Conservation (phyloP, 2,797 vertebrate species). For the Heteromormyrus szaboi region DNA sequence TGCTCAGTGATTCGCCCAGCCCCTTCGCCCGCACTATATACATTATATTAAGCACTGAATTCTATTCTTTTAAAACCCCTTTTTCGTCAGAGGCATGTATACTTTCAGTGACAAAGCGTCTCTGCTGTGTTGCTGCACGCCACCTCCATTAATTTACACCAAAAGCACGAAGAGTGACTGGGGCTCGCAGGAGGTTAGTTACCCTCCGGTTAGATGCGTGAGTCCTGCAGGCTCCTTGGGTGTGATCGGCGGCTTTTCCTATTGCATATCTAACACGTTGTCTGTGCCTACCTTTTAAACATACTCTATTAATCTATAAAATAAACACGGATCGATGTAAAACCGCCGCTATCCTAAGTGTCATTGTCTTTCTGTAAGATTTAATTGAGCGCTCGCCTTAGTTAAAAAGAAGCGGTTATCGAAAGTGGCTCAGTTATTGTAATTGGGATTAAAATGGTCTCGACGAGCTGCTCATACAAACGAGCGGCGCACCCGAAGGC, state of each 20-base stretch:
- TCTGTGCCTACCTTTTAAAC: slow-evolving; percentile 1
- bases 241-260: slow-evolving; percentile 44
- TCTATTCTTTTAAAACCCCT: background rate
- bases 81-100: slow-evolving; percentile 28
- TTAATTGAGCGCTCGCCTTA: background rate
- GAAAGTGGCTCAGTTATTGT: slow-evolving; percentile 27
- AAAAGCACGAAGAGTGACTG: slow-evolving; percentile 42
- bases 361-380: background rate
- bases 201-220: slow-evolving; percentile 37
- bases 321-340: background rate
- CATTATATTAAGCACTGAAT: slow-evolving; percentile 5
- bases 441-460: slow-evolving; percentile 37
- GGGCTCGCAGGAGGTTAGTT: slow-evolving; percentile 26
- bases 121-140: slow-evolving; percentile 39
- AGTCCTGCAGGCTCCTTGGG: slow-evolving; percentile 67
- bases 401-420: slow-evolving; percentile 11
- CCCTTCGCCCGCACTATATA: background rate
- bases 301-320: background rate
- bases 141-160: slow-evolving; percentile 40
- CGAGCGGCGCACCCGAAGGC: slow-evolving; percentile 33
- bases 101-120: slow-evolving; percentile 50
- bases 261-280: slow-evolving; percentile 47
- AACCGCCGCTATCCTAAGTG: background rate
- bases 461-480: slow-evolving; percentile 32
- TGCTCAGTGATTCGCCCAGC: background rate